Conservation (phyloP, 2,797 vertebrate species). For the Anas georgica region DNA sequence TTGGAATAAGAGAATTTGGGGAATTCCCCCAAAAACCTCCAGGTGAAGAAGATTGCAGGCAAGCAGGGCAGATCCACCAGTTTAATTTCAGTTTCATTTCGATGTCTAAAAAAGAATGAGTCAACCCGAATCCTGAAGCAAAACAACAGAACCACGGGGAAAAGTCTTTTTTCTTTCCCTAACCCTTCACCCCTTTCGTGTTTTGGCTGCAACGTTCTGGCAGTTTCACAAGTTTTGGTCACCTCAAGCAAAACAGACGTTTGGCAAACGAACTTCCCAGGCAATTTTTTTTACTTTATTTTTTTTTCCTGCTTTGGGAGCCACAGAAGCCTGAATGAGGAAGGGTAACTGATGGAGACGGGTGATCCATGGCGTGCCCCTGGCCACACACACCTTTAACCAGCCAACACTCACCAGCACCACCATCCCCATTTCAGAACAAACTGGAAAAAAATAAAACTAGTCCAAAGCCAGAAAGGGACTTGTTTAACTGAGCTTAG, state of each 20-base stretch:
- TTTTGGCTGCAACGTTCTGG: neutral
- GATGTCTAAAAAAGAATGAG: neutral
- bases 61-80: neutral
- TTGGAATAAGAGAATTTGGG: neutral
- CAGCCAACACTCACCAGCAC: neutral
- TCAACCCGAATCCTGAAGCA: neutral
- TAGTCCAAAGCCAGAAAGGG: neutral
- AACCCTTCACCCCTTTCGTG: neutral
- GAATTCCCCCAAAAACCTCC: neutral
- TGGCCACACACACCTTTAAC: rapidly evolving
- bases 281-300: neutral
- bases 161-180: neutral
- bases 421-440: neutral
- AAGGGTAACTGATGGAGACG: neutral
- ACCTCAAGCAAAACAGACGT: slow-evolving; percentile 25
- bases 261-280: neutral
- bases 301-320: neutral
- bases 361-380: neutral
- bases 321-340: neutral
- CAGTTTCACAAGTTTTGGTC: neutral
- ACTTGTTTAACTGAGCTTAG: neutral
- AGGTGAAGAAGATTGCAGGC: neutral
- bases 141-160: neutral
- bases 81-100: neutral
- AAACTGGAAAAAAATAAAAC: neutral